Evolutionary conservation across 2,113 vertebrate genomes (phyloP).

Genomic region (Struthidea cinerea): DNA sequence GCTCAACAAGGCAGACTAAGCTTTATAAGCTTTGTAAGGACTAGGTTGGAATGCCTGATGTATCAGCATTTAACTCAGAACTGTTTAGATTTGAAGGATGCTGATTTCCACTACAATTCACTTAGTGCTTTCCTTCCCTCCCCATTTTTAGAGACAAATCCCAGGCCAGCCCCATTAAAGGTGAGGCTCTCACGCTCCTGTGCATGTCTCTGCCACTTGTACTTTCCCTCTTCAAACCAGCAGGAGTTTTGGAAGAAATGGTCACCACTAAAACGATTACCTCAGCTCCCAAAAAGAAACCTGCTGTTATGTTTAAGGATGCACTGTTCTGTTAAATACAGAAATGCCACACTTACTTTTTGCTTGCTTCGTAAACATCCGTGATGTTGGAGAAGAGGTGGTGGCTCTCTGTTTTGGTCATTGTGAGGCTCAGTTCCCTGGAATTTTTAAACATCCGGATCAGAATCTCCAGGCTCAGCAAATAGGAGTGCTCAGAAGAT

Average conservation of each 20-base stretch:
- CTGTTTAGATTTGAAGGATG: background rate
- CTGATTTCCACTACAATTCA: background rate
- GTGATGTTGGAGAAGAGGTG: slow-evolving; percentile 97
- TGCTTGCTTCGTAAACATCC: slow-evolving; percentile 91
- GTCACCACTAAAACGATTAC: background rate
- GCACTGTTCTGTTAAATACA: background rate
- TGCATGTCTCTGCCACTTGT: accelerated
- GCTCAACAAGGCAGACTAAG: background rate
- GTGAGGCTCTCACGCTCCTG: background rate
- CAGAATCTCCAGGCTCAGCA: slow-evolving; percentile 93
- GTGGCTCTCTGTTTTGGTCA: slow-evolving; percentile 95
- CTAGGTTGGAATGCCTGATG: accelerated
- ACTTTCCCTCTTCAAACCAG: background rate
- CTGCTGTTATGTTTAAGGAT: background rate
- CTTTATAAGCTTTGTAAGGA: background rate
- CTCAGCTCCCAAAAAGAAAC: background rate
- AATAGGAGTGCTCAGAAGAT: slow-evolving; percentile 95
- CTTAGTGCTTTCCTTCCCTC: background rate
- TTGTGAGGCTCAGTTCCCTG: slow-evolving; percentile 82
- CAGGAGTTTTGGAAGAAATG: background rate
- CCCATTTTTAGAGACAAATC: background rate
- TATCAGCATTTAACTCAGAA: background rate
- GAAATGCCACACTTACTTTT: slow-evolving; percentile 78
- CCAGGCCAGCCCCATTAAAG: background rate
- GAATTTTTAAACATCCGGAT: slow-evolving; percentile 95